Percentiles rank a stretch among this genome's conserved stretches.
These are phyloP conservation scores for Dendrolimus punctatus DNA, from an alignment of 1,140 invertebrate species.

Conservation along the genomic window DNA sequence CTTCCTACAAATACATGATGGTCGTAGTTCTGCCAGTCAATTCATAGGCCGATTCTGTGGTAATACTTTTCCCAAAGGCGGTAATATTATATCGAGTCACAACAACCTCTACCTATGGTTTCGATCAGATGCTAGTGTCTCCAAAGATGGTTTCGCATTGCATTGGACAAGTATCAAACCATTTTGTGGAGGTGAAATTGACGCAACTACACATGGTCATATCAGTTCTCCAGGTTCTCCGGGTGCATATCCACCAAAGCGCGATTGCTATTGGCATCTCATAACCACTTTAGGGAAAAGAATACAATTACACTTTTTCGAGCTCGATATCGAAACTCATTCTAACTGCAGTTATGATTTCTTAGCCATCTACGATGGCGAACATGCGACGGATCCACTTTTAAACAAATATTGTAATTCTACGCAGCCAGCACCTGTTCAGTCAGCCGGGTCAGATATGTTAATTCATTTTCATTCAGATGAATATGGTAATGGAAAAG, in stretches of 20 bases:
- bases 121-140: slow-evolving; percentile 77
- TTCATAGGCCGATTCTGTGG: slow-evolving; percentile 86
- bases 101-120: slow-evolving; percentile 86
- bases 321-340: slow-evolving; percentile 84
- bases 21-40: slow-evolving; percentile 76
- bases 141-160: slow-evolving; percentile 79
- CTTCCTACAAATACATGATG: slow-evolving; percentile 83
- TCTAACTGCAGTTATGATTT: slow-evolving; percentile 84
- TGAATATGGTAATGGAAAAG: slow-evolving; percentile 73
- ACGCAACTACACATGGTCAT: slow-evolving; percentile 75
- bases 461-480: slow-evolving; percentile 87
- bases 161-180: slow-evolving; percentile 81
- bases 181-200: slow-evolving; percentile 81
- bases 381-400: slow-evolving; percentile 58
- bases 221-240: slow-evolving; percentile 88
- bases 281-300: slow-evolving; percentile 78
- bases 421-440: slow-evolving; percentile 78
- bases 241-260: slow-evolving; percentile 83
- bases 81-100: slow-evolving; percentile 80
- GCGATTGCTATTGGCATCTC: slow-evolving; percentile 87
- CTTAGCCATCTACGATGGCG: slow-evolving; percentile 79
- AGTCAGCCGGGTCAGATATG: slow-evolving; percentile 76
- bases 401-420: slow-evolving; percentile 82
- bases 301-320: slow-evolving; percentile 87
- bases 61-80: slow-evolving; percentile 74